These are phyloP conservation scores for Heptranchias perlo DNA, from an alignment of 2,113 vertebrate genomes.

Conservation along the genomic window DNA sequence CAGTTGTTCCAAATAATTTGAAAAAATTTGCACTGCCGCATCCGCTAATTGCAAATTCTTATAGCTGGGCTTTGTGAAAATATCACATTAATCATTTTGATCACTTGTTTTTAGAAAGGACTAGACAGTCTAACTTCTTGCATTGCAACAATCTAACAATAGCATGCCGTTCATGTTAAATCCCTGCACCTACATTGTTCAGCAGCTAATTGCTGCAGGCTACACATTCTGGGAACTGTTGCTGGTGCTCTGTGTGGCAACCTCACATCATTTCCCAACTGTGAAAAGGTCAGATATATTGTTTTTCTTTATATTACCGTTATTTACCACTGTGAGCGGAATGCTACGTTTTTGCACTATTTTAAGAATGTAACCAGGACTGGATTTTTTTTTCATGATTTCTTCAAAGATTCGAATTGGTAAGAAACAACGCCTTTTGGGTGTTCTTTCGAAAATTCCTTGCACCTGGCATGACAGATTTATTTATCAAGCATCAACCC, in stretches of 20 bases:
- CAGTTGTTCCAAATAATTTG: background rate
- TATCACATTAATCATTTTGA: slow-evolving; percentile 2
- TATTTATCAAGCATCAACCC: background rate
- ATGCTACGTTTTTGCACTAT: background rate
- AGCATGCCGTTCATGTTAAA: background rate
- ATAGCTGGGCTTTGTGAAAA: background rate
- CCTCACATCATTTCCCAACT: background rate
- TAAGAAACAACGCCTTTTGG: background rate
- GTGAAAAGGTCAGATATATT: slow-evolving; percentile 8
- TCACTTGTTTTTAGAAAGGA: background rate
- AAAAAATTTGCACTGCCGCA: background rate
- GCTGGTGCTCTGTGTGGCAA: background rate
- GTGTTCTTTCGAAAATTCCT: background rate
- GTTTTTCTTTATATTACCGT: background rate
- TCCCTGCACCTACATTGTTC: background rate
- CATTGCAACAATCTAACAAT: background rate
- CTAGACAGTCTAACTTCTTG: background rate
- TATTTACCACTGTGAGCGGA: background rate
- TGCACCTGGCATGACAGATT: background rate
- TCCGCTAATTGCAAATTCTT: background rate
- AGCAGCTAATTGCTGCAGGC: background rate
- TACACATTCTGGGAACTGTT: background rate
- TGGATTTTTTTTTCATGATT: background rate
- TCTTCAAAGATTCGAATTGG: background rate
- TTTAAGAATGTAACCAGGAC: background rate